phyloP scores from a whole-genome alignment of 2,113 vertebrate genomes.

The Protobothrops flavoviridis region DNA sequence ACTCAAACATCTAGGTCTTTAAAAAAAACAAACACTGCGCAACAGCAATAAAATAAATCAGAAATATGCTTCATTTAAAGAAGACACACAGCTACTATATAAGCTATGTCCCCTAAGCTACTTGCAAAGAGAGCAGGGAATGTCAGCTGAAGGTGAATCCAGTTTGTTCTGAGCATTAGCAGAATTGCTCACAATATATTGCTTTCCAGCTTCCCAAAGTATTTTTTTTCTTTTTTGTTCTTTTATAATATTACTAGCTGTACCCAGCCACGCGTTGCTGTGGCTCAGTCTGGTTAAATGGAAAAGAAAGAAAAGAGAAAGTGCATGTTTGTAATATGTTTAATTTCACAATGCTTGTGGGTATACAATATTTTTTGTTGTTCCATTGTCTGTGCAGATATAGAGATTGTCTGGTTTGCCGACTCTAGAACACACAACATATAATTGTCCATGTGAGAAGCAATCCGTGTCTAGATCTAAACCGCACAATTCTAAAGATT shows the following conservation, averaged over 20 bases:
- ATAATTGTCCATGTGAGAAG: too few species aligned
- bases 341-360: too few species aligned
- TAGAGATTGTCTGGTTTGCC: too few species aligned
- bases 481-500: too few species aligned
- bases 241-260: constrained; percentile 16
- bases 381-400: too few species aligned
- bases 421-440: too few species aligned
- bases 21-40: constrained; percentile 3
- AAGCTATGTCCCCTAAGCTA: constrained; percentile 25
- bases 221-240: constrained; percentile 15
- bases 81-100: not conserved
- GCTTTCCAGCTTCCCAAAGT: not conserved
- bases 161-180: not conserved
- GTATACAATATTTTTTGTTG: too few species aligned
- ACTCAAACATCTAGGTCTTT: constrained; percentile 31
- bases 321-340: not conserved
- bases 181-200: constrained; percentile 4
- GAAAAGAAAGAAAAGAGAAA: too few species aligned
- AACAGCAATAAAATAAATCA: constrained; percentile 43
- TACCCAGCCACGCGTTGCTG: too few species aligned
- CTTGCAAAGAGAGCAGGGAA: constrained; percentile 18
- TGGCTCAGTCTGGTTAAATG: too few species aligned
- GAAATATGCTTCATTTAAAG: constrained; percentile 17
- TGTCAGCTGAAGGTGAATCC: constrained; percentile 39
- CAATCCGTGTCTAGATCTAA: too few species aligned